Base-by-base conservation (phyloP, 2,888 invertebrate genomes). In the Julus scanicus region DNA sequence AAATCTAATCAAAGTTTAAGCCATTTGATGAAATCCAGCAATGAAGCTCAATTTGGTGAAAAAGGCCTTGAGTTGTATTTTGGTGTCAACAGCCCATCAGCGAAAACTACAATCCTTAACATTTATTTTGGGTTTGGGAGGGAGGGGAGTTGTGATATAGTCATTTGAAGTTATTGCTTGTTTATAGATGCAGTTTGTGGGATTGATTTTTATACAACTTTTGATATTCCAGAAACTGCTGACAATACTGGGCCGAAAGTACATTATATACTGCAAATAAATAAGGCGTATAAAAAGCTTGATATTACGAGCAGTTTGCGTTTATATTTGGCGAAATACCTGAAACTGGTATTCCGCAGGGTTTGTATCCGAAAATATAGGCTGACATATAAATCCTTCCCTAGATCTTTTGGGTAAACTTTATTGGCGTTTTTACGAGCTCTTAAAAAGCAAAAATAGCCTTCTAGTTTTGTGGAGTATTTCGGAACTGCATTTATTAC, bases 271-370 rank as follows among this genome's bases (percentile, higher is more conserved):
- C 15, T 53, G 53, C 15, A 53, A 53, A 71, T 71, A 71, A 71
- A 63, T 63, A n/a, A 17, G 17, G 11, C 57, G 57, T 57, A 57
- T 57, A 57, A 57, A 57, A 11, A 17, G 6, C n/a, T n/a, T 63
- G 11, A 53, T 71, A 11, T 29, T 71, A 71, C 29, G 71, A 71
- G 71, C 71, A 8, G 29, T 11, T 71, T 71, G 29, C 9, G 29
- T 71, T 29, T 71, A n/a, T 37, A 80, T 80, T 80, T 80, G 80
- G 37, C 37, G 15, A 80, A 80, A 80, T 80, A 80, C 80, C 80
- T 80, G 80, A 80, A 80, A 80, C 80, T 11, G 29, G 37, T 80
- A 80, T 80, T 80, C 80, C 80, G 13, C 80, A 80, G 80, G 80
- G 80, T 39, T 37, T 80, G 37, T 15, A 80, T 80, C 80, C 37